These are phyloP conservation scores for Papilio dardanus DNA, from an alignment of 1,140 invertebrate genomes.

Conservation along the genomic window DNA sequence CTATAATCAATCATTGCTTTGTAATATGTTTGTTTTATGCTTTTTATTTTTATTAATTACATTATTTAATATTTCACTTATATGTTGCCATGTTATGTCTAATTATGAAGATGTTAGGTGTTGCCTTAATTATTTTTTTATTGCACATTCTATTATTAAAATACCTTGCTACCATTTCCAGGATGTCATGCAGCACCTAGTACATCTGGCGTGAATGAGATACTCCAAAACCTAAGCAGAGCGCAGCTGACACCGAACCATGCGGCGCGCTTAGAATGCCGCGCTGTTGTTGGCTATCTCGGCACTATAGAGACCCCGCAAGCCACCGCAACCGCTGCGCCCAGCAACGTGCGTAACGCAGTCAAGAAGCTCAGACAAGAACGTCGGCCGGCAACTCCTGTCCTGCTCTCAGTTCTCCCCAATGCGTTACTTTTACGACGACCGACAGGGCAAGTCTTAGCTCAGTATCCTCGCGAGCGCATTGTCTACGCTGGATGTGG, in stretches of 20 bases:
- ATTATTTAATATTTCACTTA: too few relatives aligned
- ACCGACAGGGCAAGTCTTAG: slow-evolving; percentile 82
- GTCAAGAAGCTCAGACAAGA: slow-evolving; percentile 94
- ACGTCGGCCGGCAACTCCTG: slow-evolving; percentile 93
- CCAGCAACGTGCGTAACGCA: slow-evolving; percentile 89
- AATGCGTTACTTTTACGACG: slow-evolving; percentile 90
- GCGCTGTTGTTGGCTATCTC: slow-evolving; percentile 95
- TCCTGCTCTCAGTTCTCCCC: slow-evolving; percentile 92
- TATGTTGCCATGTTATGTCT: too few relatives aligned
- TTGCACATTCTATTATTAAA: background rate
- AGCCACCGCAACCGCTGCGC: slow-evolving; percentile 89
- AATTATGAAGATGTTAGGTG: too few relatives aligned
- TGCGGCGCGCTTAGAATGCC: slow-evolving; percentile 85
- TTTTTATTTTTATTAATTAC: too few relatives aligned
- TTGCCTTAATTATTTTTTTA: too few relatives aligned
- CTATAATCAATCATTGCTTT: too few relatives aligned
- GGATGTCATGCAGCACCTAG: slow-evolving; percentile 71
- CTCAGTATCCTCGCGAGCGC: slow-evolving; percentile 91
- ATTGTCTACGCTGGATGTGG: slow-evolving; percentile 95
- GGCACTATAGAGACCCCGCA: slow-evolving; percentile 98
- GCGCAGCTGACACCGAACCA: slow-evolving; percentile 66
- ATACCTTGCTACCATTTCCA: slow-evolving; percentile 48
- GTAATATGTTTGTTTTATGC: too few relatives aligned
- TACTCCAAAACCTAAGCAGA: slow-evolving; percentile 67
- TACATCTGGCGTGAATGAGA: slow-evolving; percentile 72